phyloP scores from a whole-genome alignment of 2,797 vertebrate species.

The Xiphophorus birchmanni region DNA sequence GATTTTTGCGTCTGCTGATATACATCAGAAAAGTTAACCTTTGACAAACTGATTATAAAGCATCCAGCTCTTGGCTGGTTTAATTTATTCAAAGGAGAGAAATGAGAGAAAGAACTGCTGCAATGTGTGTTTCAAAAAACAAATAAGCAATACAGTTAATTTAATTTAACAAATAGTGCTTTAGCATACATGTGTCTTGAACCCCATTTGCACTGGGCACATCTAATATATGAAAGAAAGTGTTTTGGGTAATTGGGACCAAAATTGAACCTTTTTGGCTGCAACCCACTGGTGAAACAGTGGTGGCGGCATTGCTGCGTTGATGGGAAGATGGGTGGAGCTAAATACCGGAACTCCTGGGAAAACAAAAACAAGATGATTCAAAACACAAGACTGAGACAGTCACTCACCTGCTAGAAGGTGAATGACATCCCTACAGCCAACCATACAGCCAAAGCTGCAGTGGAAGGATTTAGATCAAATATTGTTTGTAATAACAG shows the following conservation, averaged over 20 bases:
- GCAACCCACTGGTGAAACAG: too few species aligned
- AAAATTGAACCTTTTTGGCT: background rate
- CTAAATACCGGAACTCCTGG: background rate
- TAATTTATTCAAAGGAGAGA: background rate
- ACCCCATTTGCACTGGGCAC: background rate
- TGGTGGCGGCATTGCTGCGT: background rate
- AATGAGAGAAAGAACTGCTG: background rate
- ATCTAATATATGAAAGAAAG: background rate
- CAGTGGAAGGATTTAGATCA: background rate
- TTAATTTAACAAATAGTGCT: background rate
- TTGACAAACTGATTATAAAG: background rate
- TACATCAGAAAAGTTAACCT: constrained; percentile 11
- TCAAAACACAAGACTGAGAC: background rate
- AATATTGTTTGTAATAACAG: background rate
- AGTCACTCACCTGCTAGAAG: background rate
- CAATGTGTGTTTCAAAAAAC: background rate
- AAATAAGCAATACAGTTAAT: background rate
- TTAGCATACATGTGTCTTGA: background rate
- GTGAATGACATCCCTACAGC: background rate
- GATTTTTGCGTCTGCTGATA: constrained; percentile 28
- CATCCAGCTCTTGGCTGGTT: background rate
- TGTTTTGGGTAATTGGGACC: background rate
- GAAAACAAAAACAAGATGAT: background rate
- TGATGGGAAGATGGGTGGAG: background rate
- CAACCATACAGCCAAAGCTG: background rate